phyloP scores from a whole-genome alignment of 2,113 vertebrate species.

The Prochilodus magdalenae region DNA sequence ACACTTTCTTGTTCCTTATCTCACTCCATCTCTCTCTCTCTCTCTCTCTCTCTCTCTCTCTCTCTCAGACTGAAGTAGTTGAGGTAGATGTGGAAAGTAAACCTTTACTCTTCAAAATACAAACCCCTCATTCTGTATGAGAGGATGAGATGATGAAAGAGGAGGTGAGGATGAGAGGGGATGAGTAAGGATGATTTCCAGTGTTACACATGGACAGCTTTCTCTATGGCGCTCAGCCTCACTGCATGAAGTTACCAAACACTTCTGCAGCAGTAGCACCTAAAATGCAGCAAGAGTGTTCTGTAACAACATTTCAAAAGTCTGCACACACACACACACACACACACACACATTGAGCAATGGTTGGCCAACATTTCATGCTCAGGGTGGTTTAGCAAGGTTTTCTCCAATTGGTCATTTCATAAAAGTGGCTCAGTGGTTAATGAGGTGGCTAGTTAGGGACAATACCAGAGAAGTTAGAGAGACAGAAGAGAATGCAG shows the following conservation, averaged over 20 bases:
- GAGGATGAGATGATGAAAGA: neutral
- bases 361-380: no score
- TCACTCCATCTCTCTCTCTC: neutral
- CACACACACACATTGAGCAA: no score
- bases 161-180: neutral
- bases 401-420: neutral
- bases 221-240: no score
- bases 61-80: neutral
- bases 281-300: neutral
- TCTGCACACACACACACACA: no score
- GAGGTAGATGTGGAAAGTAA: neutral
- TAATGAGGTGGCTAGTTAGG: neutral
- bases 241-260: neutral
- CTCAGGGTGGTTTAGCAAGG: neutral
- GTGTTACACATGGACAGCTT: neutral
- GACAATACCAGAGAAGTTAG: no score
- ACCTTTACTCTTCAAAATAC: neutral
- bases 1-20: neutral
- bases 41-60: neutral
- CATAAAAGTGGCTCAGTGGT: neutral
- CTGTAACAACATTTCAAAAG: neutral
- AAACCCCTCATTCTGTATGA: neutral
- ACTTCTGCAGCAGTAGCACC: neutral
- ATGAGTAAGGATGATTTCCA: neutral
- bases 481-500: no score